phyloP scores from a whole-genome alignment of 2,797 vertebrate species.

The Ctenochaetus hawaiiensis region DNA sequence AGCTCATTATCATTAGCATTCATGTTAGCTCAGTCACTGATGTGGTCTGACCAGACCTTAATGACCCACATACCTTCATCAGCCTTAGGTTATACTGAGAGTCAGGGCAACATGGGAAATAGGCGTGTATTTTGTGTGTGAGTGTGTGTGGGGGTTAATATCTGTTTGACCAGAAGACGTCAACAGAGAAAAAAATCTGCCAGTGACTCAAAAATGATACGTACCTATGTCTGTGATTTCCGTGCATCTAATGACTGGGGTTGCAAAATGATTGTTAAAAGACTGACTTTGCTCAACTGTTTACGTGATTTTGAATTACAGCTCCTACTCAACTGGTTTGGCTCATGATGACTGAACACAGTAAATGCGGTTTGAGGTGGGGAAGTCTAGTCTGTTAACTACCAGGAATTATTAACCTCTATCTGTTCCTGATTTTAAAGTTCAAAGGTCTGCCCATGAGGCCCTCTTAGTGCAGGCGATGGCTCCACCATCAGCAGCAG shows the following conservation, averaged over 20 bases:
- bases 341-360: slow-evolving; percentile 58
- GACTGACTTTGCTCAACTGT: slow-evolving; percentile 37
- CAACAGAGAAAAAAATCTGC: slow-evolving; percentile 42
- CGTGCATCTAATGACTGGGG: slow-evolving; percentile 47
- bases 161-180: slow-evolving; percentile 49
- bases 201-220: slow-evolving; percentile 60
- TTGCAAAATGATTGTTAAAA: slow-evolving; percentile 50
- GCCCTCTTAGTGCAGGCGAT: slow-evolving; percentile 47
- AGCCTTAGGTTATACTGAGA: slow-evolving; percentile 51
- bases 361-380: slow-evolving; percentile 59
- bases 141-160: slow-evolving; percentile 31
- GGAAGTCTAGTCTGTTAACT: slow-evolving; percentile 66
- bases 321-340: slow-evolving; percentile 50
- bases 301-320: slow-evolving; percentile 54
- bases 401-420: slow-evolving; percentile 72
- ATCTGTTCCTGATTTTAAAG: slow-evolving; percentile 71
- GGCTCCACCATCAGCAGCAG: slow-evolving; percentile 57
- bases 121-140: slow-evolving; percentile 27
- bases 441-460: slow-evolving; percentile 66
- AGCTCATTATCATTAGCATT: slow-evolving; percentile 77
- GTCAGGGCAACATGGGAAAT: slow-evolving; percentile 42
- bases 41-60: slow-evolving; percentile 75
- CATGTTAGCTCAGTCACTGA: slow-evolving; percentile 74
- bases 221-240: slow-evolving; percentile 26
- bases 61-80: slow-evolving; percentile 73